Conservation (phyloP, 2,888 invertebrate species). For the Drosophila stalkeri region DNA sequence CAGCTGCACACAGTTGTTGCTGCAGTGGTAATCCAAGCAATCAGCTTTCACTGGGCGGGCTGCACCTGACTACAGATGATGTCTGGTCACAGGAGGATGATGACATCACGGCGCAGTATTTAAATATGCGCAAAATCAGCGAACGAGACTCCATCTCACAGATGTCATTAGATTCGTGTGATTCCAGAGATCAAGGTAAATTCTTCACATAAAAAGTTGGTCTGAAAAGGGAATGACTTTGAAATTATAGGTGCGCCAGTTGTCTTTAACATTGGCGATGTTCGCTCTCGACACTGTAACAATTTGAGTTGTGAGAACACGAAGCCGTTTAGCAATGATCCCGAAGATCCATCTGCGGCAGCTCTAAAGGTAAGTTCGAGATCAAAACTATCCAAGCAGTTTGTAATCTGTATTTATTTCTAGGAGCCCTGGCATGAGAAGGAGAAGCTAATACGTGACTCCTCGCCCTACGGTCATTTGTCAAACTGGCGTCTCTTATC, state of each 20-base stretch:
- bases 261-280: constrained; percentile 85
- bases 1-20: constrained; percentile 46
- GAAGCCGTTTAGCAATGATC: constrained; percentile 94
- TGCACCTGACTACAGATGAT: constrained; percentile 88
- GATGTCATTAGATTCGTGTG: constrained; percentile 93
- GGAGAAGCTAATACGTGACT: constrained; percentile 91
- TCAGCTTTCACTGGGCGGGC: constrained; percentile 58
- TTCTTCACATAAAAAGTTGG: not conserved
- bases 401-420: not conserved
- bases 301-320: constrained; percentile 89
- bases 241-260: constrained; percentile 78
- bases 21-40: constrained; percentile 36
- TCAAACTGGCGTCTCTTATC: constrained; percentile 96
- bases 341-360: constrained; percentile 99
- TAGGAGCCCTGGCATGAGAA: constrained; percentile 94
- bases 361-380: constrained; percentile 90
- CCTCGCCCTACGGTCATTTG: constrained; percentile 97
- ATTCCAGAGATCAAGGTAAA: constrained; percentile 88
- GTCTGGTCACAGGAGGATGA: constrained; percentile 98
- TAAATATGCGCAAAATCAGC: constrained; percentile 88
- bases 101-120: constrained; percentile 93
- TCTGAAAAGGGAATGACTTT: not conserved
- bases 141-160: constrained; percentile 95
- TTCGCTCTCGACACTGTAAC: constrained; percentile 84
- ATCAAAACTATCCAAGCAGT: no score